Percentiles rank a stretch among this genome's conserved stretches.
phyloP scores from a whole-genome alignment of 2,797 vertebrate genomes.

The Dipus sagitta region DNA sequence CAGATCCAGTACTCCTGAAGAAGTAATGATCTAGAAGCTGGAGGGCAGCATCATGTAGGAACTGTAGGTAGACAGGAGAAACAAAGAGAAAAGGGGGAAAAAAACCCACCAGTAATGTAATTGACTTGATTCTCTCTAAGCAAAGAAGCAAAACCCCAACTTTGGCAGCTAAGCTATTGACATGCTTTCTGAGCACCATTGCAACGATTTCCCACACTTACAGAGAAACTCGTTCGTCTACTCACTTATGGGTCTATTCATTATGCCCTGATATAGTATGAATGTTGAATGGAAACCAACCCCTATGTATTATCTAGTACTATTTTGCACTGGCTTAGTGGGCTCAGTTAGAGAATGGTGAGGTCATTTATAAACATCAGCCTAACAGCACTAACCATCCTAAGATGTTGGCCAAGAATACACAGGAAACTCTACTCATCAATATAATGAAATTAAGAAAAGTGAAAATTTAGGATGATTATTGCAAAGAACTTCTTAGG shows the following conservation, averaged over 20 bases:
- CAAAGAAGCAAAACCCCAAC: conserved; percentile 44
- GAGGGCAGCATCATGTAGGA: background rate
- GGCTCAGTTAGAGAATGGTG: conserved; percentile 12
- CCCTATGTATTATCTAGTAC: background rate
- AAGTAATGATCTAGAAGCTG: background rate
- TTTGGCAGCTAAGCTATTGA: background rate
- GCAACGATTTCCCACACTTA: conserved; percentile 2
- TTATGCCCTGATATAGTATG: background rate
- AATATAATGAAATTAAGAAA: conserved; percentile 74
- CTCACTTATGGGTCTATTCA: background rate
- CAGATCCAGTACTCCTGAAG: background rate
- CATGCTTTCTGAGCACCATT: background rate
- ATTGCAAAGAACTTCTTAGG: conserved; percentile 67
- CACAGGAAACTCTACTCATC: conserved; percentile 48
- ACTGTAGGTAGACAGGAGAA: background rate
- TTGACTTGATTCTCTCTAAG: background rate
- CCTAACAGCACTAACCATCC: conserved; percentile 24
- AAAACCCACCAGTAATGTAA: background rate
- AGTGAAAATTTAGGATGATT: conserved; percentile 76
- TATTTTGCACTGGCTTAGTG: background rate
- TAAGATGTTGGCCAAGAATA: conserved; percentile 53
- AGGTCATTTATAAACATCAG: conserved; percentile 61
- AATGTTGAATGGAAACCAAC: conserved; percentile 25
- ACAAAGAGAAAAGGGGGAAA: background rate
- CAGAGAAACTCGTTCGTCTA: conserved; percentile 39